Evolutionary conservation across 2,797 vertebrate species (phyloP).

Genomic region (Phyllotis vaccarum): DNA sequence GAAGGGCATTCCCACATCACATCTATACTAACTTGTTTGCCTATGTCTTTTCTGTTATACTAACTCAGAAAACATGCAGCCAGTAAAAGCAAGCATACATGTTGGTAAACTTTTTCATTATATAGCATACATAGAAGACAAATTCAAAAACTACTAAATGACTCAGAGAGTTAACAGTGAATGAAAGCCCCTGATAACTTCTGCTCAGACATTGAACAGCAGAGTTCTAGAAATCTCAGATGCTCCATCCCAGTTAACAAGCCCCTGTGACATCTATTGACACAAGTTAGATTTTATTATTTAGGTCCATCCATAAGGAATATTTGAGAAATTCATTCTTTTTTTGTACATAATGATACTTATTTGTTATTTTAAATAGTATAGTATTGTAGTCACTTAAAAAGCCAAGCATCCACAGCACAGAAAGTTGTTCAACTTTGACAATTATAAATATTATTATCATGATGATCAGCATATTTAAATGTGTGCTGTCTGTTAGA

Average conservation of each 20-base stretch:
- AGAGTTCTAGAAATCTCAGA: neutral
- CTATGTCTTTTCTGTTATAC: neutral
- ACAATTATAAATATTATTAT: neutral
- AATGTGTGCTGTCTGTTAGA: neutral
- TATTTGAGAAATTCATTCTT: neutral
- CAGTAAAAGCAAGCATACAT: neutral
- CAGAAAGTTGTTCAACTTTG: neutral
- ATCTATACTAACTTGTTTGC: neutral
- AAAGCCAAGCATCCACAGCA: neutral
- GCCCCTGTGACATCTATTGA: neutral
- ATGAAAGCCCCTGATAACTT: neutral
- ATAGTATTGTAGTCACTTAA: neutral
- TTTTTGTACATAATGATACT: neutral
- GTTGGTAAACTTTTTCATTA: neutral
- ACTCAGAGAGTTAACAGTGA: neutral
- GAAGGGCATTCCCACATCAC: no score
- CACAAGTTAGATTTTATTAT: neutral
- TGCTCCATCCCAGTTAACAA: neutral
- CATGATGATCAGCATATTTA: neutral
- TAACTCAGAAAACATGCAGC: constrained; percentile 6
- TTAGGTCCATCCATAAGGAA: neutral
- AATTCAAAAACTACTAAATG: neutral
- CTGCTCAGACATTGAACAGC: neutral
- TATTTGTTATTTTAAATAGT: neutral
- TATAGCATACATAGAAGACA: neutral